These are phyloP conservation scores for Tridacna gigas DNA, from an alignment of 2,888 invertebrate genomes.

Conservation along the genomic window DNA sequence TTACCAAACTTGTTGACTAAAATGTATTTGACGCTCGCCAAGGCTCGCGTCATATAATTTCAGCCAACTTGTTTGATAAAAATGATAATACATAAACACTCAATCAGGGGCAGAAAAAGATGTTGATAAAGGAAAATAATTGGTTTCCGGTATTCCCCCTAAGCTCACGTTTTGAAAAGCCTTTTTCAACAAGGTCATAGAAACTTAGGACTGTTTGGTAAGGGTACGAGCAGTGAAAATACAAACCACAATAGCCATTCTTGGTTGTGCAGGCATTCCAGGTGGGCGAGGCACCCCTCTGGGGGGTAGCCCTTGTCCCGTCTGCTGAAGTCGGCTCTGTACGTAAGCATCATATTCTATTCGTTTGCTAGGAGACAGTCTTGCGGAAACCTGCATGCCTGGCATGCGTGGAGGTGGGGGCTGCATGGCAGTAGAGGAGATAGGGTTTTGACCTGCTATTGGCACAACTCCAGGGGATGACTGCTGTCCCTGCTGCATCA, in stretches of 20 bases:
- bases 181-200: too few species aligned
- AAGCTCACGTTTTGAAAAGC: too few species aligned
- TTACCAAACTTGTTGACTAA: too few species aligned
- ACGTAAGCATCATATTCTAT: conserved; percentile 84
- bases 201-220: too few species aligned
- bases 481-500: conserved; percentile 60
- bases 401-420: conserved; percentile 63
- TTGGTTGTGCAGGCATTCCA: conserved; percentile 81
- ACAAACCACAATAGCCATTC: conserved; percentile 72
- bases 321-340: conserved; percentile 79
- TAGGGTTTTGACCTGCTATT: conserved; percentile 1
- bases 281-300: conserved; percentile 59
- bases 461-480: conserved; percentile 36
- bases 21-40: too few species aligned
- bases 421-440: conserved; percentile 36
- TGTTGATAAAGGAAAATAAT: too few species aligned
- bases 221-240: too few species aligned
- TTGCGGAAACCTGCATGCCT: conserved; percentile 56
- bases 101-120: too few species aligned
- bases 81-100: too few species aligned
- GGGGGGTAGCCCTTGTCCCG: conserved; percentile 57
- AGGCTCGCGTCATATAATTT: too few species aligned
- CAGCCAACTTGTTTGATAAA: too few species aligned
- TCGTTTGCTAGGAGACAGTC: conserved; percentile 68
- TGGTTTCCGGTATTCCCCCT: too few species aligned